Evolutionary conservation across 2,113 vertebrate species (phyloP).

Genomic region (Pelmatolapia mariae): DNA sequence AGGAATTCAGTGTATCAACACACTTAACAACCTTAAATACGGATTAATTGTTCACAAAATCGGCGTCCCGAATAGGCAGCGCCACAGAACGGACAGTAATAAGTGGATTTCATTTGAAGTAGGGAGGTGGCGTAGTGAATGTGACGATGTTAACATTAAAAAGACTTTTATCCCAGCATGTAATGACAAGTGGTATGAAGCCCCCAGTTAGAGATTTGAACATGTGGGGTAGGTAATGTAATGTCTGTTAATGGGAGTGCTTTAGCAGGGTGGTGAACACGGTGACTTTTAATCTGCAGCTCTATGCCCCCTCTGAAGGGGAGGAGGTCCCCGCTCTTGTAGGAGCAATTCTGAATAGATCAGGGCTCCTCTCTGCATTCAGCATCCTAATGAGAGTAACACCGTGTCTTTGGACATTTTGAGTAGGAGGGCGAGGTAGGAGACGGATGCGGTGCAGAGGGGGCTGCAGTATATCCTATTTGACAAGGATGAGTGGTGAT

Average conservation of each 20-base stretch:
- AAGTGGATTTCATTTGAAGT: slow-evolving; percentile 39
- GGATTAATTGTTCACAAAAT: slow-evolving; percentile 63
- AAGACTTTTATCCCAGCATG: slow-evolving; percentile 48
- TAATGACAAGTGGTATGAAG: slow-evolving; percentile 25
- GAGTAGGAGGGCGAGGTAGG: slow-evolving; percentile 39
- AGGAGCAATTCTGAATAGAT: slow-evolving; percentile 53
- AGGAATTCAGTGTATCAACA: slow-evolving; percentile 54
- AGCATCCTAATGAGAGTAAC: slow-evolving; percentile 49
- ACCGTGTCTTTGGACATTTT: slow-evolving; percentile 20
- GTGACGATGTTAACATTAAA: slow-evolving; percentile 35
- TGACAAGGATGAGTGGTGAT: slow-evolving; percentile 42
- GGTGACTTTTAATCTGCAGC: slow-evolving; percentile 57
- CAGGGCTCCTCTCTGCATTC: slow-evolving; percentile 32
- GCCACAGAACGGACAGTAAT: slow-evolving; percentile 26
- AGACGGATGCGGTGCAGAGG: slow-evolving; percentile 5
- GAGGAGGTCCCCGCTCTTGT: slow-evolving; percentile 29
- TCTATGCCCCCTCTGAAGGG: slow-evolving; percentile 28
- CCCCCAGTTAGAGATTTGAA: slow-evolving; percentile 35
- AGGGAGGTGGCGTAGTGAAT: background rate
- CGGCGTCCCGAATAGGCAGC: background rate
- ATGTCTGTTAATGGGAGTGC: slow-evolving; percentile 50
- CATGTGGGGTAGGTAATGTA: slow-evolving; percentile 37
- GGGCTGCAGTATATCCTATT: slow-evolving; percentile 42
- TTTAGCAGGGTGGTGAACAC: slow-evolving; percentile 52
- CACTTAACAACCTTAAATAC: slow-evolving; percentile 55